Evolutionary conservation across 2,113 vertebrate genomes (phyloP).

Genomic region (Psittacus erithacus): DNA sequence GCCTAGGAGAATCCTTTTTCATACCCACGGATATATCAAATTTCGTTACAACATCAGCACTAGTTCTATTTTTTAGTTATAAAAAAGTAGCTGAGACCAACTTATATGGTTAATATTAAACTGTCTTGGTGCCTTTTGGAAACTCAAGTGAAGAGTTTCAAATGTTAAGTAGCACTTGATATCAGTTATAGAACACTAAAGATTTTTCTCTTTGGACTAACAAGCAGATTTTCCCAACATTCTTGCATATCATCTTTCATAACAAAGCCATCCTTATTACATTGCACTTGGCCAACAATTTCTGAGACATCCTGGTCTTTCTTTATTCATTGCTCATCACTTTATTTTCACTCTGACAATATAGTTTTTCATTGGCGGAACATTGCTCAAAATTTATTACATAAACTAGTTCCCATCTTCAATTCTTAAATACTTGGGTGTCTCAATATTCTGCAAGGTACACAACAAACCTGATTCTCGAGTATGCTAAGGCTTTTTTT

Average conservation of each 20-base stretch:
- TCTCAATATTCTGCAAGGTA: not conserved
- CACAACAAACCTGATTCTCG: not conserved
- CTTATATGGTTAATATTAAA: not conserved
- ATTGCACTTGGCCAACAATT: not conserved
- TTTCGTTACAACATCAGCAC: not conserved
- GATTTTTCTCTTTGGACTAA: not conserved
- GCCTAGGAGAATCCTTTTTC: not conserved
- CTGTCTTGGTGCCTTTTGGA: not conserved
- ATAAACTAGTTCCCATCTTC: not conserved
- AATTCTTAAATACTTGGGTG: not conserved
- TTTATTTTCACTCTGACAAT: not conserved
- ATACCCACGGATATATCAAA: not conserved
- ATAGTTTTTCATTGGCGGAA: not conserved
- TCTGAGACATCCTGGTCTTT: not conserved
- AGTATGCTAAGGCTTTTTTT: not conserved
- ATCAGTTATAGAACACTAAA: not conserved
- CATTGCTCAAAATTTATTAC: not conserved
- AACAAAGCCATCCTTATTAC: not conserved
- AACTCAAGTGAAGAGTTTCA: not conserved
- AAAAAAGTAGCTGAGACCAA: not conserved
- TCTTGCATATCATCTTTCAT: not conserved
- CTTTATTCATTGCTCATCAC: constrained; percentile 8
- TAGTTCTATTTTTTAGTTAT: not conserved
- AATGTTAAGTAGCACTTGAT: not conserved
- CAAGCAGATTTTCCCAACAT: not conserved